Evolutionary conservation across 1,140 invertebrate genomes (phyloP), one percentile per base, ranked within the genome.

Genomic region (Nebria ingens): DNA sequence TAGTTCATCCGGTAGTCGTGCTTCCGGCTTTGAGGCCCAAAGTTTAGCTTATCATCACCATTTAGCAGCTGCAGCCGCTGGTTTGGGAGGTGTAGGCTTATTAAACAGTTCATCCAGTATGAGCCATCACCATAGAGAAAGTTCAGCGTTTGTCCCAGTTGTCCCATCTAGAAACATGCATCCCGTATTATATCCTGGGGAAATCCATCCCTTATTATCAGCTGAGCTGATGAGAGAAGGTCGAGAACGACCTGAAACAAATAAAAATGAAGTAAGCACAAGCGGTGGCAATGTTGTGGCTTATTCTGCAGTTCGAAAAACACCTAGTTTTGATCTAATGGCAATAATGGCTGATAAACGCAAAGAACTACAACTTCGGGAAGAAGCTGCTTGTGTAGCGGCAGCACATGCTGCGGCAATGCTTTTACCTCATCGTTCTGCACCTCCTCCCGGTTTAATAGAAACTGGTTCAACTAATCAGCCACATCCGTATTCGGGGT

Each of bases 311-410:
- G 59, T 68, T 59, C 61, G 79, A 58, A 70, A 79, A 61, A 69
- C 77, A 62, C 81, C 84, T 1, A 80, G 76, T 59, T 88, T 86
- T 64, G 86, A 90, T 59, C 79, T 89, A 56, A 86, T 89, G 76
- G 86, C 86, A 19, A 89, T 89, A 81, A 89, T 91, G 86, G 85
- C 85, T 0, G 87, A 91, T 65, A 91, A 91, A 65, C 74, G 85
- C 20, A 90, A 90, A 65, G 87, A 89, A 63, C 70, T 89, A 53
- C 85, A 84, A 0, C 65, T 85, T 21, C 70, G 83, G 17, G 82
- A 85, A 64, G 83, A 82, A 51, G 82, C 80, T 1, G 71, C 68
- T 0, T 67, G 67, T 49, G 65, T 67, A 1, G 68, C 69, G 61
- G 76, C 52, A 63, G 73, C 63, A 61, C 73, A 63, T 20, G 57